These are phyloP conservation scores for Protonibea diacanthus DNA, from an alignment of 2,797 vertebrate species.

Conservation along the genomic window DNA sequence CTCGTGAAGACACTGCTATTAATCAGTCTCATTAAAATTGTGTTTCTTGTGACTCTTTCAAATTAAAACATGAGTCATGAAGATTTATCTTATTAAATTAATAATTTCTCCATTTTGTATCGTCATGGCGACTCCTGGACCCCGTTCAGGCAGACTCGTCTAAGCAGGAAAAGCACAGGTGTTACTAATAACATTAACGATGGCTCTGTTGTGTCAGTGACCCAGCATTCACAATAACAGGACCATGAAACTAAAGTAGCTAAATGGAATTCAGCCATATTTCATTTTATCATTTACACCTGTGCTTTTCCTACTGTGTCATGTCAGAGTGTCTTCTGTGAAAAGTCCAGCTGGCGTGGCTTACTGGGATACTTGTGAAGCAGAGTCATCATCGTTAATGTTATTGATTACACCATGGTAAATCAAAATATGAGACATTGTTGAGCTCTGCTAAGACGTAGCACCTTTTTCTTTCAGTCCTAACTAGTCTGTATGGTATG, in stretches of 20 bases:
- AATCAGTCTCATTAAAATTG: neutral
- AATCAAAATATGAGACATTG: neutral
- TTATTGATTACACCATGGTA: neutral
- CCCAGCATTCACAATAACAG: neutral
- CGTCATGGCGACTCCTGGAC: neutral
- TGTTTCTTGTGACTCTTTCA: neutral
- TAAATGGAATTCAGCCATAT: neutral
- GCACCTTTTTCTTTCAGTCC: neutral
- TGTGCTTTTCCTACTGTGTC: neutral
- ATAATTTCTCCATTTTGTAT: neutral
- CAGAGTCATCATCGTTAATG: neutral
- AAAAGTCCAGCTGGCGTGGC: neutral
- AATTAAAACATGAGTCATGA: neutral
- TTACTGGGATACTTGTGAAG: neutral
- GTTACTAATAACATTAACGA: neutral
- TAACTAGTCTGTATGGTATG: neutral
- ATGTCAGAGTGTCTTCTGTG: neutral
- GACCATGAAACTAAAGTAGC: neutral
- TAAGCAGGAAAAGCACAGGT: neutral
- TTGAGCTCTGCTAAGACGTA: accelerated
- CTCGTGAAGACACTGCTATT: neutral
- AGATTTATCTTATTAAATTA: neutral
- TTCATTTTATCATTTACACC: neutral
- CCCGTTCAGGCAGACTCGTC: neutral
- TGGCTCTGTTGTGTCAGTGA: neutral